Conservation (phyloP, 2,113 vertebrate genomes). For the Protobothrops flavoviridis region DNA sequence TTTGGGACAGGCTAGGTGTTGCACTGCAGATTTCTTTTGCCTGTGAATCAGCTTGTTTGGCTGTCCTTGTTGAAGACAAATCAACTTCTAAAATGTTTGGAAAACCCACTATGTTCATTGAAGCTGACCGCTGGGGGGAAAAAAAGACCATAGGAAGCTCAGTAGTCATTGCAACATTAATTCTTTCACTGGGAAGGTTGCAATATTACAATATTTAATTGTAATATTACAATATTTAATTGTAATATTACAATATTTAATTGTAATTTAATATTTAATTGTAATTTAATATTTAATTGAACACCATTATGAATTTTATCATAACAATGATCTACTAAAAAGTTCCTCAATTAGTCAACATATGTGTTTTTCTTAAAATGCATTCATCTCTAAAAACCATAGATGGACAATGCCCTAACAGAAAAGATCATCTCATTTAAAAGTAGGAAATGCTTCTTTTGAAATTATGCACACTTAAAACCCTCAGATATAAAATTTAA, state of each 20-base stretch:
- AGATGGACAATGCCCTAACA: background rate
- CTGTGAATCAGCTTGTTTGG: constrained; percentile 51
- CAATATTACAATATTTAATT: background rate
- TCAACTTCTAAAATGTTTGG: constrained; percentile 72
- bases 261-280: background rate
- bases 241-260: background rate
- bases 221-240: background rate
- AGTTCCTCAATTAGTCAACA: background rate
- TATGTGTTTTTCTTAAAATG: background rate
- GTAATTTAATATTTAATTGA: background rate
- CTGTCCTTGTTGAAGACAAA: constrained; percentile 62
- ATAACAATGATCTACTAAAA: background rate
- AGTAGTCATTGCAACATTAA: background rate
- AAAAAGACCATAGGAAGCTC: background rate
- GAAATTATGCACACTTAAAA: background rate
- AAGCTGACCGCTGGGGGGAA: constrained; percentile 58
- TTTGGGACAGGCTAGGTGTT: constrained; percentile 31
- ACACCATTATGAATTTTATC: background rate
- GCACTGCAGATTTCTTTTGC: constrained; percentile 50
- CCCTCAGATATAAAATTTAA: background rate
- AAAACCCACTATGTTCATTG: constrained; percentile 67
- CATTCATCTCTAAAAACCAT: background rate
- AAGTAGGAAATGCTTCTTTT: background rate
- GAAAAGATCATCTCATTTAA: background rate
- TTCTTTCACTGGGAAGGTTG: background rate